Evolutionary conservation across 2,797 vertebrate species (phyloP), one percentile per base, ranked within the genome.

Genomic region (Pyrocephalus nanus): DNA sequence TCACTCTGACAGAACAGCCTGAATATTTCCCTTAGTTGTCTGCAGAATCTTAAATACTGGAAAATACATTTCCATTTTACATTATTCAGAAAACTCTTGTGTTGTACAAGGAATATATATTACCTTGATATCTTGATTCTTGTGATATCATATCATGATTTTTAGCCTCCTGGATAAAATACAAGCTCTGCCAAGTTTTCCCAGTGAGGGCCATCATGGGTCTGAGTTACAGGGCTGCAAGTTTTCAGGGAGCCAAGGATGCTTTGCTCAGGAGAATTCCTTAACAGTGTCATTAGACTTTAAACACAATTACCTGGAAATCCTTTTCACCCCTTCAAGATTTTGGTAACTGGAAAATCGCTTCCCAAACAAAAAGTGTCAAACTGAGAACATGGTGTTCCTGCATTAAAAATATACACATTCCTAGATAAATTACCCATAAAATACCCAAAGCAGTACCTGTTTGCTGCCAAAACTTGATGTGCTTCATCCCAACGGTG

Each of bases 391-490:
- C 16, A 15, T 2, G 8, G 38, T 29, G 13, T 21, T 60, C 60
- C 42, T 75, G 21, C 45, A 57, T 45, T 61, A 53, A 81, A 67
- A 50, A 54, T 9, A n/a, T 8, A 32, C 1, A 36, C 11, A 23
- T 40, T 42, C 29, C 84, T 38, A 47, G 43, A 26, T 22, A 64
- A 72, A 72, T 54, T 3, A 90, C n/a, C 50, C 16, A 36, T 7
- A 64, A 88, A 79, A 36, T 64, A 88, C 11, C 69, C 43, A 67
- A 11, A 60, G 92, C 26, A 64, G 70, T 98, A 99, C 99, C 99
- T 98, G 99, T 98, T 96, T 99, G 99, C 57, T 99, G 99, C 99
- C 99, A 99, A 97, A 99, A 99, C 97, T 99, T 99, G 96, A 99
- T 99, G 97, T 99, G 99, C 65, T 99, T 99, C 60, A 99, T 98